Percentiles rank a stretch among this genome's conserved stretches.
Evolutionary conservation across 1,140 invertebrate species (phyloP).

Genomic region (Aporrectodea caliginosa): DNA sequence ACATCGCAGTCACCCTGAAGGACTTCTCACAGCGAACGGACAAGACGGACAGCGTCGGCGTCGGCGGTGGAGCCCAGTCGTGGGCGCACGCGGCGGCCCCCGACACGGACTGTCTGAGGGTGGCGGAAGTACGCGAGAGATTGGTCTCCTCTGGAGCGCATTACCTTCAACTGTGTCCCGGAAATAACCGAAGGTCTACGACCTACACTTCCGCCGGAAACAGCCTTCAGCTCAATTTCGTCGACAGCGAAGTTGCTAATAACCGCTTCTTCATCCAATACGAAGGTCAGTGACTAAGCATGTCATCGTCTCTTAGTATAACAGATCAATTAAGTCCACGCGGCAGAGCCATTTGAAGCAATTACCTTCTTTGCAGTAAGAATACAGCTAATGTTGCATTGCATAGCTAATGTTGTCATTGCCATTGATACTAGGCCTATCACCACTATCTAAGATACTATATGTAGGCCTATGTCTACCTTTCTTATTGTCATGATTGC

Average conservation of each 20-base stretch:
- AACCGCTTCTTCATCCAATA: neutral
- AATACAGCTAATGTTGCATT: too few species aligned
- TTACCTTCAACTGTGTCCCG: neutral
- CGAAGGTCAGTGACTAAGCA: neutral
- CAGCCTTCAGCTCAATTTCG: neutral
- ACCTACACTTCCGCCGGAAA: neutral
- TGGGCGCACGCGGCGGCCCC: neutral
- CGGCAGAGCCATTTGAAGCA: too few species aligned
- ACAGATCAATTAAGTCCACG: too few species aligned
- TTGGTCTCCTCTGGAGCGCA: neutral
- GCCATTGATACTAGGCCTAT: too few species aligned
- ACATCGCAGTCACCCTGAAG: neutral
- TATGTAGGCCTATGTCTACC: too few species aligned
- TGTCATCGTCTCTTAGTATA: too few species aligned
- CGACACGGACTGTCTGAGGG: neutral
- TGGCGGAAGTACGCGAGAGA: neutral
- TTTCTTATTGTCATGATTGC: too few species aligned
- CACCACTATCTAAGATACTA: too few species aligned
- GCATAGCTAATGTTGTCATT: too few species aligned
- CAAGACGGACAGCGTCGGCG: neutral
- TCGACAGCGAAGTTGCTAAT: neutral
- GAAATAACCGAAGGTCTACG: neutral
- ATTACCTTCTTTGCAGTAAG: too few species aligned
- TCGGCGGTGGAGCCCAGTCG: neutral
- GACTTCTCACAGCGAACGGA: neutral